Percentiles rank a stretch among this genome's conserved stretches.
These are phyloP conservation scores for Aromia moschata DNA, from an alignment of 2,888 invertebrate genomes.

Conservation along the genomic window DNA sequence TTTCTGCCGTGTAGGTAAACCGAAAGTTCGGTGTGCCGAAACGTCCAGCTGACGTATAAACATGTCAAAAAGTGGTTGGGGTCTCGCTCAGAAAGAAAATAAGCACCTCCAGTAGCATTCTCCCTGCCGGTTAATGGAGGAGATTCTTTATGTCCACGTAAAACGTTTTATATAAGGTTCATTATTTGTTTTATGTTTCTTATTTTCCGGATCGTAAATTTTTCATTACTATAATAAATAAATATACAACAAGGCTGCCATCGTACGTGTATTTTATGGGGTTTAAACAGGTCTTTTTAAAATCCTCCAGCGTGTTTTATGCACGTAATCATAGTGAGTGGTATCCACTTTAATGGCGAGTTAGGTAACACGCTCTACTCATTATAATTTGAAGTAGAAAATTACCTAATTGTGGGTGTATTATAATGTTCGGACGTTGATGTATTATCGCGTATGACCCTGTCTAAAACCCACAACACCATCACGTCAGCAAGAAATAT, in stretches of 20 bases:
- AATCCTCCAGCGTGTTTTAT: not conserved
- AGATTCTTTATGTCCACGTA: constrained; percentile 7
- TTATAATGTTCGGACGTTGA: too few species aligned
- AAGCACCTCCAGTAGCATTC: not conserved
- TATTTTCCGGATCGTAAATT: constrained; percentile 15
- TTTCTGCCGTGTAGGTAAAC: too few species aligned
- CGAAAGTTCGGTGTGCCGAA: too few species aligned
- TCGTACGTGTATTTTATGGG: constrained; percentile 5
- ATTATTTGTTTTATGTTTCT: constrained; percentile 15
- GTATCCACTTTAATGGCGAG: not conserved
- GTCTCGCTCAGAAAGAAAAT: not conserved
- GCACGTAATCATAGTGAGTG: not conserved
- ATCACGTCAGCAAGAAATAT: too few species aligned
- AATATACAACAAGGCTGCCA: constrained; percentile 7
- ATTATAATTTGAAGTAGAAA: not conserved
- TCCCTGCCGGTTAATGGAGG: not conserved
- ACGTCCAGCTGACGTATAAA: too few species aligned
- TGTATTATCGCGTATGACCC: too few species aligned
- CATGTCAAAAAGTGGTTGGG: too few species aligned
- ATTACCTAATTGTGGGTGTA: not conserved
- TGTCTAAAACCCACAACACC: too few species aligned
- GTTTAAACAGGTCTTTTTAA: constrained; percentile 14
- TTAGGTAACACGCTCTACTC: not conserved
- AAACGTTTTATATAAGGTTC: constrained; percentile 15
- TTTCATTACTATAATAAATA: constrained; percentile 16